Conservation (phyloP, 2,888 invertebrate species). For the Merodon equestris region DNA sequence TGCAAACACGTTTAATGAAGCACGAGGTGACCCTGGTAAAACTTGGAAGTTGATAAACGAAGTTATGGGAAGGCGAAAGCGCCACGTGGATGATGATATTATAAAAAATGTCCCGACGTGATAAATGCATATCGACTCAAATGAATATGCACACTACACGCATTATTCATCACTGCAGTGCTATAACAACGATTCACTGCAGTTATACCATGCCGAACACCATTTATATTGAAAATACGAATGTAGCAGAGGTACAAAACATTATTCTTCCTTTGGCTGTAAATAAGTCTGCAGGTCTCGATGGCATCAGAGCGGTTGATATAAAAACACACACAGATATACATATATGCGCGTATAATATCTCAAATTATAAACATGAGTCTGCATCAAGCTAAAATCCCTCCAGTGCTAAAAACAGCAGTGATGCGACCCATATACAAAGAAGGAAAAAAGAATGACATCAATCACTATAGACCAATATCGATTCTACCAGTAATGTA, state of each 20-base stretch:
- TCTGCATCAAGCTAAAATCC: not conserved
- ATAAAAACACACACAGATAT: not conserved
- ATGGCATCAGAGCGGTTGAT: slow-evolving; percentile 11
- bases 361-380: not conserved
- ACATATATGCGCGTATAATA: slow-evolving; percentile 3
- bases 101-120: not conserved
- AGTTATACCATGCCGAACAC: not conserved
- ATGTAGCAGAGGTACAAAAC: not conserved
- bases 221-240: not conserved
- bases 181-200: not conserved
- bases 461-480: not conserved
- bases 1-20: not conserved
- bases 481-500: not conserved
- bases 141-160: not conserved
- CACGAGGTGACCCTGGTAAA: not conserved
- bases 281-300: slow-evolving; percentile 7
- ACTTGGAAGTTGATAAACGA: slow-evolving; percentile 7
- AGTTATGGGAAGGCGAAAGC: slow-evolving; percentile 10
- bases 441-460: not conserved
- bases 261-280: not conserved
- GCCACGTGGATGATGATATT: slow-evolving; percentile 2
- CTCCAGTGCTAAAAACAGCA: not conserved
- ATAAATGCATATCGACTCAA: not conserved
- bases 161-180: not conserved
- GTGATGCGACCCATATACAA: not conserved